Base-by-base conservation (phyloP, 2,797 vertebrate species). In the Holocentrus rufus region DNA sequence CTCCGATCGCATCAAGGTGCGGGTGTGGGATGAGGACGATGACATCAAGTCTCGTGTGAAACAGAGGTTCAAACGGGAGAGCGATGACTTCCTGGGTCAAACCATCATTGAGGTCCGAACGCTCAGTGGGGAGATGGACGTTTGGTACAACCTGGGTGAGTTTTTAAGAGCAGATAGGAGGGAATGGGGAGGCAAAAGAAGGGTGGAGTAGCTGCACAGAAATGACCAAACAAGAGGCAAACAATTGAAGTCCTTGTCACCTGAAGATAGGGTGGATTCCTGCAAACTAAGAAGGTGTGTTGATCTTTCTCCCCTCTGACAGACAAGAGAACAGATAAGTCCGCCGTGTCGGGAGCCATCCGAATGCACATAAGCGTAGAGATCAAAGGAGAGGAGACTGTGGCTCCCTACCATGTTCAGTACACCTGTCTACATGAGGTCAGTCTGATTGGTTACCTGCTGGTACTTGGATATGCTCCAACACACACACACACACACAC, bases 291-390 rank as follows among this genome's bases (percentile, higher is more conserved):
- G 23, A 20, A 59, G 44, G 52, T 39, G 54, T 80, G 17, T 71
- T 6, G 71, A 27, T 76, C 70, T 81, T 55, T 6, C 54, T 77
- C 74, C 85, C 20, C 57, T 62, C 30, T 65, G 60, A 78, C 91
- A 99, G 98, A 99, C 89, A 99, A 99, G 87, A 92, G 97, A 59
- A 99, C 98, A 0, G 98, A 99, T 91, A 99, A 98, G 76, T 98
- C 98, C 0, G 97, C 97, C 0, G 97, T 99, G 76, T 99, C 98
- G 0, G 98, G 98, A 5, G 98, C 98, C 83, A 99, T 99, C 85
- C 94, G 97, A 53, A 94, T 99, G 89, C 98, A 98, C 90, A 99
- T 99, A 88, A 99, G 97, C 0, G 97, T 99, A 83, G 98, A 99
- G 93, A 99, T 99, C 84, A 99, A 99, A 82, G 98, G 98, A 3